Percentiles rank a stretch among this genome's conserved stretches.
These are phyloP conservation scores for Hemibagrus guttatus DNA, from an alignment of 2,797 vertebrate species.

Conservation along the genomic window DNA sequence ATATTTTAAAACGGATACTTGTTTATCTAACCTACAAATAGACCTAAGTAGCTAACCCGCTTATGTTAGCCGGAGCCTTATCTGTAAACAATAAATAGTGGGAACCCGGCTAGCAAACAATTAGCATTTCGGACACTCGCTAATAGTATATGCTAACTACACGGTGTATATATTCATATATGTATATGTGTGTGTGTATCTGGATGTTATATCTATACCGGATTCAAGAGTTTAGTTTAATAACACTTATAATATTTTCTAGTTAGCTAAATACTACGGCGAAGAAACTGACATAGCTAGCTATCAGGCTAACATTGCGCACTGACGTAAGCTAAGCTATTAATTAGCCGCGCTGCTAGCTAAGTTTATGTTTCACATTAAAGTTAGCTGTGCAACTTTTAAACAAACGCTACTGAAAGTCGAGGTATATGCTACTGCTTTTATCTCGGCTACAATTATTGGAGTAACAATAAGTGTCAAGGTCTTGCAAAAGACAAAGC, in stretches of 20 bases:
- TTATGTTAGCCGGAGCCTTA: constrained; percentile 3
- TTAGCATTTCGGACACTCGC: background rate
- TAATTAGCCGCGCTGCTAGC: background rate
- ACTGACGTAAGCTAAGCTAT: constrained; percentile 20
- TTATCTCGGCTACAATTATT: background rate
- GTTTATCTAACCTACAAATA: background rate
- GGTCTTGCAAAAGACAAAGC: background rate
- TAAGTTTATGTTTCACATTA: constrained; percentile 5
- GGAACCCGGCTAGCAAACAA: background rate
- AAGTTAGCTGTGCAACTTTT: constrained; percentile 2
- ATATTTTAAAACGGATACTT: background rate
- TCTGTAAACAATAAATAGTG: constrained; percentile 10
- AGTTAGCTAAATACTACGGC: background rate
- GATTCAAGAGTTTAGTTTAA: background rate
- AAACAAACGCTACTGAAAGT: background rate
- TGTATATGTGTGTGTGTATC: background rate
- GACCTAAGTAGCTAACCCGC: background rate
- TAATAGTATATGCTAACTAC: background rate
- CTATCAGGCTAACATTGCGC: constrained; percentile 27
- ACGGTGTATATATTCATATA: too few species aligned
- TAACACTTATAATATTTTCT: background rate
- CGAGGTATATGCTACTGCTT: background rate
- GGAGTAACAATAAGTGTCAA: background rate
- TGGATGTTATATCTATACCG: background rate
- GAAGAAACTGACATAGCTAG: background rate